Conservation (phyloP, 2,888 invertebrate genomes). For the Oscheius onirici region DNA sequence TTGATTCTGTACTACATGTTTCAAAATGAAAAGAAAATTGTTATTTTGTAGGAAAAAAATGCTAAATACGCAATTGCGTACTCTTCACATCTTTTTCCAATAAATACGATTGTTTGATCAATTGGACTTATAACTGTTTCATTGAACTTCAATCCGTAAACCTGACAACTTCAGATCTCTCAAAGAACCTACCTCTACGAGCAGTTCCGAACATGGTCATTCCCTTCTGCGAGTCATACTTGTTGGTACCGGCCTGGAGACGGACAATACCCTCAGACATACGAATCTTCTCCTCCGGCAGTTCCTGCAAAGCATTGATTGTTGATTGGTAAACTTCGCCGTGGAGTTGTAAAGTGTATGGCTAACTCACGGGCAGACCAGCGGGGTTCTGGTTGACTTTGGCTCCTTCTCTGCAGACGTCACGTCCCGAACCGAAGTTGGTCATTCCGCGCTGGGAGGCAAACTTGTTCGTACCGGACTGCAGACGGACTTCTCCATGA, state of each 20-base stretch:
- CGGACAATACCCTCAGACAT: constrained; percentile 71
- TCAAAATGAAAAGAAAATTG: too few species aligned
- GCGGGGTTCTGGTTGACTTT: constrained; percentile 65
- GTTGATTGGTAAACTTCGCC: not conserved
- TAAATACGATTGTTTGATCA: too few species aligned
- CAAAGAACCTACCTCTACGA: constrained; percentile 64
- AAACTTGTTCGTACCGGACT: constrained; percentile 68
- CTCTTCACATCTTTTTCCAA: too few species aligned
- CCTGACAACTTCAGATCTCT: too few species aligned
- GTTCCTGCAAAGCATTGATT: constrained; percentile 58
- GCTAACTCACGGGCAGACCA: constrained; percentile 66
- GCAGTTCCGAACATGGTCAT: constrained; percentile 71
- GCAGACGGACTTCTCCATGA: constrained; percentile 71
- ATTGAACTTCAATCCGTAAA: too few species aligned
- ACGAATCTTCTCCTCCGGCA: constrained; percentile 72
- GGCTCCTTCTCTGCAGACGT: constrained; percentile 70
- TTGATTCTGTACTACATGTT: too few species aligned
- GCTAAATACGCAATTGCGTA: too few species aligned
- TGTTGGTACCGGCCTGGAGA: constrained; percentile 70
- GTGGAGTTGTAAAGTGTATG: too few species aligned
- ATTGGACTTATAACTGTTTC: too few species aligned
- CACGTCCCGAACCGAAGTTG: constrained; percentile 71
- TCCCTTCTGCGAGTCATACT: constrained; percentile 71
- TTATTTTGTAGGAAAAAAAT: too few species aligned
- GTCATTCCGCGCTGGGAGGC: constrained; percentile 71